Percentiles rank a stretch among this genome's conserved stretches.
phyloP scores from a whole-genome alignment of 2,113 vertebrate species.

The Callithrix jacchus region DNA sequence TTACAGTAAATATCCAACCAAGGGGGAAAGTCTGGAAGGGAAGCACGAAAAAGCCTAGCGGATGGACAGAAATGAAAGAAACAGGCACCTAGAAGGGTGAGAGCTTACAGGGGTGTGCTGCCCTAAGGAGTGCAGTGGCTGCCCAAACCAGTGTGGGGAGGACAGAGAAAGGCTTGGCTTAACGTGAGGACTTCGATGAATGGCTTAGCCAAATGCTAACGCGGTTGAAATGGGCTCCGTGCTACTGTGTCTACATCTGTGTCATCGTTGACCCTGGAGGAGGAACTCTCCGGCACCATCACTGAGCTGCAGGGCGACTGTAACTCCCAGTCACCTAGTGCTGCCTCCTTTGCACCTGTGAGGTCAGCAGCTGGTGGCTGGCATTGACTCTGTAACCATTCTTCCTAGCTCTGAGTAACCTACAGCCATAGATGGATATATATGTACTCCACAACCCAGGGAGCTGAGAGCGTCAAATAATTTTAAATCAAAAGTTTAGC shows the following conservation, averaged over 20 bases:
- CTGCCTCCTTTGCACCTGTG: not conserved
- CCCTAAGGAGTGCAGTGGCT: not conserved
- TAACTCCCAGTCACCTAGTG: not conserved
- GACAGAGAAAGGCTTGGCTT: not conserved
- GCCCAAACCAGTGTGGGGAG: not conserved
- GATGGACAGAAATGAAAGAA: not conserved
- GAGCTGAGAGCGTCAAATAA: not conserved
- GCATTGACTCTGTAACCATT: not conserved
- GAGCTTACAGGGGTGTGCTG: not conserved
- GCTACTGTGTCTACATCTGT: fast-evolving
- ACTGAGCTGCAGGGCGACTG: not conserved
- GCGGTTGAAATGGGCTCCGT: not conserved
- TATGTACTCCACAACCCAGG: not conserved
- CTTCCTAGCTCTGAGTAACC: not conserved
- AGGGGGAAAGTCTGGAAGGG: not conserved
- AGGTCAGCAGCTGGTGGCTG: not conserved
- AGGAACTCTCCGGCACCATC: not conserved
- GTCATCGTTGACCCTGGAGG: too few relatives aligned
- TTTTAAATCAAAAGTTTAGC: constrained; percentile 60
- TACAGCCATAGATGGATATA: not conserved
- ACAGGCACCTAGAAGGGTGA: not conserved
- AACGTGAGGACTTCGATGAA: not conserved
- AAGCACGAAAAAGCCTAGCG: not conserved
- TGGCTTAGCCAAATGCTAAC: not conserved
- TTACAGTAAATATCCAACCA: not conserved